phyloP scores from a whole-genome alignment of 2,113 vertebrate species.

The Oncorhynchus gorbuscha region DNA sequence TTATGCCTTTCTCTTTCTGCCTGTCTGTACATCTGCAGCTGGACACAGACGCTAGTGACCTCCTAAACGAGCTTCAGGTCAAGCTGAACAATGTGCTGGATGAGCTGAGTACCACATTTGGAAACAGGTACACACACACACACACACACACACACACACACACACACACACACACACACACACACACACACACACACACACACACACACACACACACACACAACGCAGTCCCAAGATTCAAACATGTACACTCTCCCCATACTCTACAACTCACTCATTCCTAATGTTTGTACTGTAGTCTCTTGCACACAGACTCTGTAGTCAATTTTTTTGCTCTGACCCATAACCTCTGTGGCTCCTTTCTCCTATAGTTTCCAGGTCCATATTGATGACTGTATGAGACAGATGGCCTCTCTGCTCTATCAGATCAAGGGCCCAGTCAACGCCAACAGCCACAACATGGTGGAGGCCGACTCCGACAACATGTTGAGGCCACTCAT shows the following conservation, averaged over 20 bases:
- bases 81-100: slow-evolving; percentile 95
- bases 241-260: neutral
- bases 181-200: slow-evolving; percentile 25
- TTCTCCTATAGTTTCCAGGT: slow-evolving; percentile 83
- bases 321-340: neutral
- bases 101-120: slow-evolving; percentile 92
- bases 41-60: slow-evolving; percentile 91
- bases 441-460: slow-evolving; percentile 83
- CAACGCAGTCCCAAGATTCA: neutral
- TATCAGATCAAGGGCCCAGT: slow-evolving; percentile 91
- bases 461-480: slow-evolving; percentile 91
- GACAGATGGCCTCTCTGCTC: slow-evolving; percentile 93
- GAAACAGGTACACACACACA: slow-evolving; percentile 83
- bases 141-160: slow-evolving; percentile 17
- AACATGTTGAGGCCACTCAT: slow-evolving; percentile 91
- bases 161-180: slow-evolving; percentile 5
- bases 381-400: slow-evolving; percentile 89
- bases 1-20: slow-evolving; percentile 9
- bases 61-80: slow-evolving; percentile 93
- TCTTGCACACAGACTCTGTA: neutral
- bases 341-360: neutral
- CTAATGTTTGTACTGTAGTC: neutral
- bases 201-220: slow-evolving; percentile 10
- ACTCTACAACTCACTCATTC: neutral
- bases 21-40: slow-evolving; percentile 70